A percentile compares a stretch with the other conserved stretches of the same genome.
Evolutionary conservation across 2,113 vertebrate species (phyloP).

Genomic region (Entosphenus tridentatus): DNA sequence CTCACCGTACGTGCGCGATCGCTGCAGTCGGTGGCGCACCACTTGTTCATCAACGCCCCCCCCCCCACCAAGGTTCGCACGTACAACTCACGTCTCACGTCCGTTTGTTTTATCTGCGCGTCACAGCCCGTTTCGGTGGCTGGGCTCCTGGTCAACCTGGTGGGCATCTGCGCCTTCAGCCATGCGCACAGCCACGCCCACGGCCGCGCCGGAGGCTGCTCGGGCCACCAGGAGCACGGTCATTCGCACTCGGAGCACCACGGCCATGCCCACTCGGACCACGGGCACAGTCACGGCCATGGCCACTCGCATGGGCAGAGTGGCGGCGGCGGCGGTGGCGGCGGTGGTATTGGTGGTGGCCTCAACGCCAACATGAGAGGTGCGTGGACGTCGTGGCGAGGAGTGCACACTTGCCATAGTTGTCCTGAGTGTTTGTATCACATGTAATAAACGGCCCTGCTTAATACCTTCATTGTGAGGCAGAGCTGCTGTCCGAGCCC

Average conservation of each 20-base stretch:
- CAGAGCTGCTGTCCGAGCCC: no score
- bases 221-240: slow-evolving; percentile 14
- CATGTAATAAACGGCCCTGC: no score
- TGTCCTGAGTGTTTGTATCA: no score
- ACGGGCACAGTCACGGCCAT: slow-evolving; percentile 25
- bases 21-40: no score
- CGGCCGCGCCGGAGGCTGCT: slow-evolving; percentile 19
- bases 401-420: no score
- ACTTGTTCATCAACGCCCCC: no score
- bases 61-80: no score
- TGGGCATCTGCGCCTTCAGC: slow-evolving; percentile 94
- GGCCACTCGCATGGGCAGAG: slow-evolving; percentile 30
- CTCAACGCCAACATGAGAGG: slow-evolving; percentile 99
- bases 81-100: no score
- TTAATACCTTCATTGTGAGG: no score
- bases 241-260: slow-evolving; percentile 19
- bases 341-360: slow-evolving; percentile 32
- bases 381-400: slow-evolving; percentile 10
- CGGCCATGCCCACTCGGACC: slow-evolving; percentile 29
- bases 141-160: slow-evolving; percentile 77
- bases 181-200: slow-evolving; percentile 48
- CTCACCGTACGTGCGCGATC: slow-evolving; percentile 45
- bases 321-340: slow-evolving; percentile 26
- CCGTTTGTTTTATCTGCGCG: slow-evolving; percentile 7
- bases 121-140: slow-evolving; percentile 74